Evolutionary conservation across 1,140 invertebrate genomes (phyloP).

Genomic region (Lasaia peninsularis): DNA sequence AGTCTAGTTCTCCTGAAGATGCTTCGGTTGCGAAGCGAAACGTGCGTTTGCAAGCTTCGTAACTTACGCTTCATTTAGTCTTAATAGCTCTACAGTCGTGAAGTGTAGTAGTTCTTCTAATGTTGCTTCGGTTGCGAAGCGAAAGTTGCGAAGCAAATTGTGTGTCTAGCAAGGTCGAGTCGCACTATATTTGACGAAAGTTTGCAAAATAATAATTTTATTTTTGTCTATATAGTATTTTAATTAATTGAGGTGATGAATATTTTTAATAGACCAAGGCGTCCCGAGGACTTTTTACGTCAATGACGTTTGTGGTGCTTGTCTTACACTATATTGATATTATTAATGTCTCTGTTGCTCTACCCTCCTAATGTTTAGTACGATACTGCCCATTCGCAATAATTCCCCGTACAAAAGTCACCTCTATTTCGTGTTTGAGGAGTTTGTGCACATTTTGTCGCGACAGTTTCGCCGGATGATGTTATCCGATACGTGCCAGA

Average conservation of each 20-base stretch:
- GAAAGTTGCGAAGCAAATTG: too few relatives aligned
- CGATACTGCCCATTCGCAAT: constrained; percentile 16
- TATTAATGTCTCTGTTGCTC: constrained; percentile 61
- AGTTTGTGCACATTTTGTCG: constrained; percentile 38
- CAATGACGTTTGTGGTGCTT: constrained; percentile 5
- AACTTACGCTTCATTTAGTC: too few relatives aligned
- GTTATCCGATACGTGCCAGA: constrained; percentile 70
- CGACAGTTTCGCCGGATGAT: constrained; percentile 28
- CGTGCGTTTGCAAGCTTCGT: too few relatives aligned
- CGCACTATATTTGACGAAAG: too few relatives aligned
- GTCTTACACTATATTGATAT: constrained; percentile 8
- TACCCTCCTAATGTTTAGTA: constrained; percentile 40
- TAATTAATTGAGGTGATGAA: not conserved
- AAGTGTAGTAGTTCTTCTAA: too few relatives aligned
- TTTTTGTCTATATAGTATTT: too few relatives aligned
- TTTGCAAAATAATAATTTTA: too few relatives aligned
- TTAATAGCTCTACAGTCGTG: too few relatives aligned
- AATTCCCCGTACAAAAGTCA: constrained; percentile 58
- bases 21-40: too few relatives aligned
- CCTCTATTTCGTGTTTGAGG: constrained; percentile 33
- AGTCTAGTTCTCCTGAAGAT: too few relatives aligned
- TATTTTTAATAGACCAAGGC: constrained; percentile 4
- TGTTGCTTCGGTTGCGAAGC: too few relatives aligned
- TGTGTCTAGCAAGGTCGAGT: too few relatives aligned
- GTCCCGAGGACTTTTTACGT: constrained; percentile 5